Conservation (phyloP, 2,888 invertebrate genomes). For the Aporophyla nigra region DNA sequence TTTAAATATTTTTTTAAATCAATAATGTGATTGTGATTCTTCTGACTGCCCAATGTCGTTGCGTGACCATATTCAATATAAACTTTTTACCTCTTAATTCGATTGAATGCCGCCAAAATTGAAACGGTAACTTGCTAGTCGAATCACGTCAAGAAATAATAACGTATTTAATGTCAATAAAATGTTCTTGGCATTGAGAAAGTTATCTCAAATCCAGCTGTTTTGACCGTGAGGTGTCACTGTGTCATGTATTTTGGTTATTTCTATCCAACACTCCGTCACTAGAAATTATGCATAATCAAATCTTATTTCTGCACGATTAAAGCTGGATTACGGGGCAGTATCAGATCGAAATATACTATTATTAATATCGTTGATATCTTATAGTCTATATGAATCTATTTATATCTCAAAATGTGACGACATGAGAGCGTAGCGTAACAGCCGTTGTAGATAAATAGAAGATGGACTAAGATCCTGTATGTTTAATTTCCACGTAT, state of each 20-base stretch:
- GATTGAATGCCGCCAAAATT: constrained; percentile 9
- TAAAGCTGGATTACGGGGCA: neutral
- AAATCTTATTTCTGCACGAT: neutral
- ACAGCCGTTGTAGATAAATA: neutral
- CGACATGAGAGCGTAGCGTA: neutral
- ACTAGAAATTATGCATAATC: constrained; percentile 10
- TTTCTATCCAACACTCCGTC: constrained; percentile 1
- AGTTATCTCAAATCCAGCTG: constrained; percentile 24
- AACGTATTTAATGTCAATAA: constrained; percentile 5
- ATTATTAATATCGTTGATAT: constrained; percentile 1
- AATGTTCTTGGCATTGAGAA: constrained; percentile 50
- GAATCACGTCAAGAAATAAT: constrained; percentile 7
- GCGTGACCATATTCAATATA: constrained; percentile 28
- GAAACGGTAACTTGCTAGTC: constrained; percentile 7
- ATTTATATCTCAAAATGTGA: neutral
- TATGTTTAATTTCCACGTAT: neutral
- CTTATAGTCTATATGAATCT: neutral
- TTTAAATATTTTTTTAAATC: constrained; percentile 12
- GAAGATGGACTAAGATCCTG: neutral
- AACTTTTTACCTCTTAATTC: constrained; percentile 13
- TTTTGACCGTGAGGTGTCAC: constrained; percentile 45
- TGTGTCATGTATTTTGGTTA: constrained; percentile 1
- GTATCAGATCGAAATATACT: neutral
- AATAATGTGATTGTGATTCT: constrained; percentile 7
- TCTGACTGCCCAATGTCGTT: constrained; percentile 27